These are phyloP conservation scores for Lipotes vexillifer DNA, from an alignment of 2,113 vertebrate species.

Conservation along the genomic window DNA sequence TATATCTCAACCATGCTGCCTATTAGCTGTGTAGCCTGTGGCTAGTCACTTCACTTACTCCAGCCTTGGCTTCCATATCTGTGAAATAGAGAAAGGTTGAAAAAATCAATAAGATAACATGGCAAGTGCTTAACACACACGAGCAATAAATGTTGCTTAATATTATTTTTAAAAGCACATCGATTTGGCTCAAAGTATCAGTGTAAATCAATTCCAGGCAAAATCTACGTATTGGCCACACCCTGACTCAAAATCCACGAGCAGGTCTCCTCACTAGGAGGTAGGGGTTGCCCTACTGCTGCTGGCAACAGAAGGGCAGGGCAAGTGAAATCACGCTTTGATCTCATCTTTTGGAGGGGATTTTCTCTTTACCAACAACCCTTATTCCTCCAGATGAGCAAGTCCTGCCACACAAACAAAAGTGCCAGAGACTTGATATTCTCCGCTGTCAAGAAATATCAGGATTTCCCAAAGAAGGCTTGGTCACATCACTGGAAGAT, in stretches of 20 bases:
- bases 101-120: neutral
- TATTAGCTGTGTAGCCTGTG: neutral
- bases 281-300: neutral
- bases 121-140: neutral
- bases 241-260: neutral
- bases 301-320: neutral
- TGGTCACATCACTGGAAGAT: neutral
- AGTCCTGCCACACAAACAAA: neutral
- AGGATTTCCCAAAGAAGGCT: neutral
- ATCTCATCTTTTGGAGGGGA: neutral
- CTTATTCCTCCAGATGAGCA: neutral
- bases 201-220: neutral
- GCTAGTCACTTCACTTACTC: neutral
- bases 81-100: neutral
- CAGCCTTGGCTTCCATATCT: neutral
- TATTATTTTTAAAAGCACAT: neutral
- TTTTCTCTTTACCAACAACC: neutral
- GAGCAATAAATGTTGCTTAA: neutral
- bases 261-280: neutral
- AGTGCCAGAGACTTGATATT: neutral
- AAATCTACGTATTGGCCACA: neutral
- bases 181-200: neutral
- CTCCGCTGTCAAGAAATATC: neutral
- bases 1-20: neutral
- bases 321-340: conserved; percentile 2